Evolutionary conservation across 37 sponge, comb jelly and placozoan species (phyloP).

Genomic region (Haliclona indistincta): DNA sequence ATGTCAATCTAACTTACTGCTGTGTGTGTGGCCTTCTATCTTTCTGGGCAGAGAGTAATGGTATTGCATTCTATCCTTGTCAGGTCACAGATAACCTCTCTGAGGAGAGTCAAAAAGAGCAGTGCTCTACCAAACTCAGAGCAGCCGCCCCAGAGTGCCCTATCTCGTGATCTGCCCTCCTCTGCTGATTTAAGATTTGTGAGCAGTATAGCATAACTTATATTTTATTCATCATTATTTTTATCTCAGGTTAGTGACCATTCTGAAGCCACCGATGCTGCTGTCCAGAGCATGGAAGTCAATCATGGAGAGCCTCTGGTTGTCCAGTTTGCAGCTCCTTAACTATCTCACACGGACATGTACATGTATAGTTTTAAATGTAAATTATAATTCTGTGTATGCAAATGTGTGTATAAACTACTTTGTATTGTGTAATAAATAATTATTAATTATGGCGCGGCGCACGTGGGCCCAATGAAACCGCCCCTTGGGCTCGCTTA

Average conservation of each 20-base stretch:
- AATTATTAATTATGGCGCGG: too few relatives aligned
- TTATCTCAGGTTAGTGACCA: slow-evolving; percentile 48
- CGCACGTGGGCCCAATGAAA: too few relatives aligned
- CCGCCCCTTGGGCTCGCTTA: too few relatives aligned
- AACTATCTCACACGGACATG: too few relatives aligned
- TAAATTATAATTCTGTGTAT: too few relatives aligned
- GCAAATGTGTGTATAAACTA: too few relatives aligned
- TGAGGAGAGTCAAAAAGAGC: slow-evolving; percentile 46
- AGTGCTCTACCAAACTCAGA: slow-evolving; percentile 44
- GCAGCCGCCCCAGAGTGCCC: slow-evolving; percentile 44
- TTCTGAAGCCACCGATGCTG: slow-evolving; percentile 51
- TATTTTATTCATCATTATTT: not conserved
- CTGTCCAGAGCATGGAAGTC: slow-evolving; percentile 69
- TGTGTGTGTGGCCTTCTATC: too few relatives aligned
- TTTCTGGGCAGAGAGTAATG: too few relatives aligned
- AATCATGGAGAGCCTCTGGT: slow-evolving; percentile 76
- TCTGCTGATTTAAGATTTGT: slow-evolving; percentile 74
- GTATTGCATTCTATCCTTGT: too few relatives aligned
- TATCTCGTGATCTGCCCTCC: slow-evolving; percentile 61
- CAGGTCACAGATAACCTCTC: slow-evolving; percentile 58
- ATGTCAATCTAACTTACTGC: too few relatives aligned
- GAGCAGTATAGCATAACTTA: slow-evolving; percentile 10
- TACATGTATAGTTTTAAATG: too few relatives aligned
- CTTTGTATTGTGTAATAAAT: too few relatives aligned
- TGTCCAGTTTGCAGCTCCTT: slow-evolving; percentile 66